Percentiles rank a stretch among this genome's conserved stretches.
Conservation (phyloP, 2,797 vertebrate species). For the Gallinago solitaria region DNA sequence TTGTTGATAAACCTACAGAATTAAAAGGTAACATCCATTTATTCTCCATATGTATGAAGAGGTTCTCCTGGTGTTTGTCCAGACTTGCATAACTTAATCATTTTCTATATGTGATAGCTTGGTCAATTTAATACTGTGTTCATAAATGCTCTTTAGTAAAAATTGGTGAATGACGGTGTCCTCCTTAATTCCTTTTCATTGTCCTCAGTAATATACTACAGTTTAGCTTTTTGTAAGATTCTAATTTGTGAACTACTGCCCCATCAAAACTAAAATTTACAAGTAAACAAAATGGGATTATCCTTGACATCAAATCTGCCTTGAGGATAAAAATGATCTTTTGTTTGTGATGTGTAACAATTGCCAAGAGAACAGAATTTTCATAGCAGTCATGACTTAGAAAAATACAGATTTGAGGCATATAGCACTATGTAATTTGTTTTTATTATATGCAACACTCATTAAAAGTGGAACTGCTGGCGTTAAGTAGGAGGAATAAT, state of each 20-base stretch:
- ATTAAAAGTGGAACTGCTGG: neutral
- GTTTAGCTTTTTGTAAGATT: neutral
- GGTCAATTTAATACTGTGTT: neutral
- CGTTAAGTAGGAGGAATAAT: neutral
- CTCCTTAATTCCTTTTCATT: neutral
- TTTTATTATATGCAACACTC: neutral
- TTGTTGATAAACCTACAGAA: neutral
- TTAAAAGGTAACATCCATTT: neutral
- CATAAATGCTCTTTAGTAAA: neutral
- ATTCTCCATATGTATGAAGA: neutral
- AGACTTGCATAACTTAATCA: accelerated
- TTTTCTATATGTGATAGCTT: neutral
- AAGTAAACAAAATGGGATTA: neutral
- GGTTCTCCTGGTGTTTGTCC: neutral
- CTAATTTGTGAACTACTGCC: neutral
- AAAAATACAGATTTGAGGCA: neutral
- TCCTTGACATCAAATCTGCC: neutral
- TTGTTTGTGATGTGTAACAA: neutral
- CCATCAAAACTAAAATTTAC: neutral
- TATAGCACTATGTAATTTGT: neutral
- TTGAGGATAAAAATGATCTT: neutral
- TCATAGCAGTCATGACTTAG: neutral
- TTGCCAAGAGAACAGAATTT: neutral
- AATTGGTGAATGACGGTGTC: neutral
- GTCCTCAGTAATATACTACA: neutral